phyloP scores from a whole-genome alignment of 1,140 invertebrate species.

The Drosophila miranda region DNA sequence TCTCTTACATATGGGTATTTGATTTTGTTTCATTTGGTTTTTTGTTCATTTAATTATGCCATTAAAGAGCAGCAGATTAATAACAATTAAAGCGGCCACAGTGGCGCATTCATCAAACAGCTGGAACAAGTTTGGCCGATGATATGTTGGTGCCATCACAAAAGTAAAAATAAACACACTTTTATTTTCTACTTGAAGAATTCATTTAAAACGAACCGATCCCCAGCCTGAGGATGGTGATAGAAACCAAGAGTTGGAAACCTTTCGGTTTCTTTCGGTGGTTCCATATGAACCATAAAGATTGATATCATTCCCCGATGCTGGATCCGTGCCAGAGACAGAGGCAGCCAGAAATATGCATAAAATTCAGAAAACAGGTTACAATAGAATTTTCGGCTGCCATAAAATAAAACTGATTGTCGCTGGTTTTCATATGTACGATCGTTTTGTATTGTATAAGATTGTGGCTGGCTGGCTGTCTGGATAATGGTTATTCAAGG shows the following conservation, averaged over 20 bases:
- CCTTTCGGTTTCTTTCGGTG: constrained; percentile 65
- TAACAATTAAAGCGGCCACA: constrained; percentile 62
- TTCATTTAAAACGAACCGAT: constrained; percentile 39
- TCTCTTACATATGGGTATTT: constrained; percentile 38
- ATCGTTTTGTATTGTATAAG: constrained; percentile 51
- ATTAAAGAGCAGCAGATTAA: constrained; percentile 72
- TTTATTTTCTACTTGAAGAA: constrained; percentile 67
- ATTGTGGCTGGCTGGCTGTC: constrained; percentile 12
- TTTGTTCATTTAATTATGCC: constrained; percentile 60
- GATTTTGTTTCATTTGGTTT: constrained; percentile 14
- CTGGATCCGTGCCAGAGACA: constrained; percentile 10
- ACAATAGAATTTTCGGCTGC: constrained; percentile 54
- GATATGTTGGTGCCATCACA: constrained; percentile 28
- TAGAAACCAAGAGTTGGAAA: constrained; percentile 59
- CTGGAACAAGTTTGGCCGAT: constrained; percentile 49
- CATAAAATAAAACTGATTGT: constrained; percentile 68
- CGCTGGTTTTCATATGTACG: constrained; percentile 45
- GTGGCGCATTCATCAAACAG: constrained; percentile 50
- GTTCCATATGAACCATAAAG: constrained; percentile 62
- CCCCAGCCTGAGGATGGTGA: no score
- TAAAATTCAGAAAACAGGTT: constrained; percentile 59
- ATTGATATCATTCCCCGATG: constrained; percentile 66
- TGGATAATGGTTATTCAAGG: constrained; percentile 56
- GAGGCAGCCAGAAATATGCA: constrained; percentile 5
- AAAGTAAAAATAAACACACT: constrained; percentile 40